phyloP scores from a whole-genome alignment of 2,888 invertebrate genomes.

The Heterodera filipjevi region DNA sequence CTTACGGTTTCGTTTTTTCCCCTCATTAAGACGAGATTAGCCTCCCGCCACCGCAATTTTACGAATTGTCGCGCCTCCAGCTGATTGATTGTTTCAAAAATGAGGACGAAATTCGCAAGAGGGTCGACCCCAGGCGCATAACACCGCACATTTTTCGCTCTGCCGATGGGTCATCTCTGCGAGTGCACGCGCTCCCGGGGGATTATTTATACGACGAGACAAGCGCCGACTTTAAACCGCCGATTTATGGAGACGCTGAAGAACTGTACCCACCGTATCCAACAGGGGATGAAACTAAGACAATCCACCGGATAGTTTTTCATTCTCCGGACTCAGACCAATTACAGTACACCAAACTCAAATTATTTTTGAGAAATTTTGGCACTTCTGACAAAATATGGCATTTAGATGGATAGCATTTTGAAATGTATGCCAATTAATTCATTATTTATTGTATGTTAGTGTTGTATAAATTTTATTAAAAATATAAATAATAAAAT shows the following conservation, averaged over 20 bases:
- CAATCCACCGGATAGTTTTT: slow-evolving; percentile 31
- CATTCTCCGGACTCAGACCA: background rate
- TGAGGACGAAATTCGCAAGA: background rate
- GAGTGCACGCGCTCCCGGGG: slow-evolving; percentile 39
- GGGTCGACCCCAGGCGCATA: slow-evolving; percentile 37
- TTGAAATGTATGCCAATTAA: too few species aligned
- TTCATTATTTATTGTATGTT: too few species aligned
- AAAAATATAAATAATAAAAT: too few species aligned
- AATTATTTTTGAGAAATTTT: slow-evolving; percentile 15
- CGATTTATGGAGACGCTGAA: background rate
- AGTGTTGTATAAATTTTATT: too few species aligned
- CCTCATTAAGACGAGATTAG: slow-evolving; percentile 41
- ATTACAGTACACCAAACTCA: slow-evolving; percentile 14
- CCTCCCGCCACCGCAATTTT: slow-evolving; percentile 63
- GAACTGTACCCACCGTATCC: slow-evolving; percentile 25
- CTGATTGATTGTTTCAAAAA: slow-evolving; percentile 14
- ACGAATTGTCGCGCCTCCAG: slow-evolving; percentile 54
- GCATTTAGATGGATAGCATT: too few species aligned
- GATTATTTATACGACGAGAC: slow-evolving; percentile 33
- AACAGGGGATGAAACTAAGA: background rate
- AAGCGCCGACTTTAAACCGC: slow-evolving; percentile 25
- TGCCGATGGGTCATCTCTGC: slow-evolving; percentile 27
- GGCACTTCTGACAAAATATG: too few species aligned
- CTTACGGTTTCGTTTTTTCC: background rate
- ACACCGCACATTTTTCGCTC: slow-evolving; percentile 39